Evolutionary conservation across 2,113 vertebrate genomes (phyloP).

Genomic region (Corythoichthys intestinalis): DNA sequence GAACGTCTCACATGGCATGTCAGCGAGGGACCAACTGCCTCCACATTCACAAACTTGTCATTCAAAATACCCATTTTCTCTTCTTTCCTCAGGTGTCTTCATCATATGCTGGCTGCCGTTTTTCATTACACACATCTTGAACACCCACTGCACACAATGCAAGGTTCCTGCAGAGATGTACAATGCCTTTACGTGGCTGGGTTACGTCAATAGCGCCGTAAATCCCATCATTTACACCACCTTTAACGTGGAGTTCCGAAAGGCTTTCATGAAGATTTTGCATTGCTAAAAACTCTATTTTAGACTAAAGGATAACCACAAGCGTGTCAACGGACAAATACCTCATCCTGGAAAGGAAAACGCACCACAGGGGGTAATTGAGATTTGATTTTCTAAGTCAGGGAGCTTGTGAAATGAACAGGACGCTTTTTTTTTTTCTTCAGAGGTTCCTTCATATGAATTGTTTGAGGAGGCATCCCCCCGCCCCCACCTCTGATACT

Average conservation of each 20-base stretch:
- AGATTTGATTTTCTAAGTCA: constrained; percentile 25
- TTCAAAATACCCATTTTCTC: constrained; percentile 17
- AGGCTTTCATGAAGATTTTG: constrained; percentile 97
- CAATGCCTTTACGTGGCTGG: constrained; percentile 96
- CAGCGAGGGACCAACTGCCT: neutral
- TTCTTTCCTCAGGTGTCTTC: constrained; percentile 83
- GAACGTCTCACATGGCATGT: neutral
- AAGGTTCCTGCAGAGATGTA: constrained; percentile 88
- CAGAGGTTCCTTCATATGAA: constrained; percentile 39
- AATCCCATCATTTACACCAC: constrained; percentile 99
- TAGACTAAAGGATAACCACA: constrained; percentile 34
- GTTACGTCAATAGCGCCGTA: constrained; percentile 96
- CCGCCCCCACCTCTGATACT: constrained; percentile 39
- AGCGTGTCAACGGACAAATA: constrained; percentile 48
- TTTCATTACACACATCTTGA: constrained; percentile 98
- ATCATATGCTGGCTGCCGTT: constrained; percentile 99
- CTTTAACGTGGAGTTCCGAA: constrained; percentile 96
- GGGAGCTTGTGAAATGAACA: constrained; percentile 25
- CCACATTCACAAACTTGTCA: neutral
- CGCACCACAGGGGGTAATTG: constrained; percentile 26
- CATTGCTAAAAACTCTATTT: constrained; percentile 79
- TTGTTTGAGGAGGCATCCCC: constrained; percentile 32
- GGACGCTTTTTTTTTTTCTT: constrained; percentile 20
- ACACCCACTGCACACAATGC: constrained; percentile 91
- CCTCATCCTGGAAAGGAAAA: constrained; percentile 62